Evolutionary conservation across 1,140 invertebrate species (phyloP).

Genomic region (Gonatopus flavifemur): DNA sequence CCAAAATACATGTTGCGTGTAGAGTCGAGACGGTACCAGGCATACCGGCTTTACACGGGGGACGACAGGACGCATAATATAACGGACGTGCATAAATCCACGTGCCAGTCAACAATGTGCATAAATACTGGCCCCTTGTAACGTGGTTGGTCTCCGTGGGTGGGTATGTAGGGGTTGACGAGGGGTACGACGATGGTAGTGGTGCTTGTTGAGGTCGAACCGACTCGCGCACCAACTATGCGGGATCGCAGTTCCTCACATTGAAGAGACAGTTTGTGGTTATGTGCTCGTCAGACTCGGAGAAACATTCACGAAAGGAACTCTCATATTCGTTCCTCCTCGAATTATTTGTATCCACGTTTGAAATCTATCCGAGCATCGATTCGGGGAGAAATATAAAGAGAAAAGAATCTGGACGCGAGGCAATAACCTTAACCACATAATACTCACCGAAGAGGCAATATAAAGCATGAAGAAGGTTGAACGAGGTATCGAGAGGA

Average conservation of each 20-base stretch:
- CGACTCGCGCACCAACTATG: conserved; percentile 40
- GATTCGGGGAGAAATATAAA: too few relatives aligned
- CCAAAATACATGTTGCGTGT: conserved; percentile 51
- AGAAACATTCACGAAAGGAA: conserved; percentile 18
- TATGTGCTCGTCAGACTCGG: conserved; percentile 46
- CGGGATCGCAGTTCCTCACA: conserved; percentile 48
- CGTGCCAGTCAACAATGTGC: conserved; percentile 58
- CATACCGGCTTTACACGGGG: conserved; percentile 46
- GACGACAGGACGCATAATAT: conserved; percentile 56
- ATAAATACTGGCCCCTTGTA: conserved; percentile 57
- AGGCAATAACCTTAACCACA: conserved; percentile 14
- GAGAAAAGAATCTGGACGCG: too few relatives aligned
- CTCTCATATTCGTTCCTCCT: neutral
- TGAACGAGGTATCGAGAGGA: too few relatives aligned
- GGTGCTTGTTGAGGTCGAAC: conserved; percentile 7
- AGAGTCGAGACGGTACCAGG: conserved; percentile 46
- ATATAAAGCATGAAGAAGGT: too few relatives aligned
- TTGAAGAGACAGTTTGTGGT: conserved; percentile 46
- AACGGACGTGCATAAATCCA: conserved; percentile 58
- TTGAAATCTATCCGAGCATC: too few relatives aligned
- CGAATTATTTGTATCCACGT: too few relatives aligned
- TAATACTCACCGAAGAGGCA: conserved; percentile 24
- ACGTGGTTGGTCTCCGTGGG: conserved; percentile 35
- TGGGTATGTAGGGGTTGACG: conserved; percentile 18
- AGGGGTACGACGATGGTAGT: neutral